Evolutionary conservation across 2,888 invertebrate species (phyloP).

Genomic region (Piscicola geometra): DNA sequence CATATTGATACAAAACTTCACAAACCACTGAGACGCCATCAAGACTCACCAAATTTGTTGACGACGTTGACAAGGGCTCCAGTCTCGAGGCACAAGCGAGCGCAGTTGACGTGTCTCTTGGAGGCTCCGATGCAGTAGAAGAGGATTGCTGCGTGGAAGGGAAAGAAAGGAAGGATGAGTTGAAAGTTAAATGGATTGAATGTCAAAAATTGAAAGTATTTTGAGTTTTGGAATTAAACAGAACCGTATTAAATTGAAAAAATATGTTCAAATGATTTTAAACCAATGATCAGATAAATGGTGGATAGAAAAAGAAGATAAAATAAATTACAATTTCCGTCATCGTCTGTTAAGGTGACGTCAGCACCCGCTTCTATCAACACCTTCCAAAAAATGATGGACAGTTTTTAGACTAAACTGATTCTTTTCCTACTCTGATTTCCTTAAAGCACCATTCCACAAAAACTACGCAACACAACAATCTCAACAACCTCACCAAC

Average conservation of each 20-base stretch:
- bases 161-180: not conserved
- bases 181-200: too few relatives aligned
- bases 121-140: constrained; percentile 54
- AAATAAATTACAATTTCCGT: not conserved
- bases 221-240: too few relatives aligned
- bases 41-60: constrained; percentile 44
- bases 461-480: not conserved
- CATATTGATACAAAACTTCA: not conserved
- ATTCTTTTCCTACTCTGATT: too few relatives aligned
- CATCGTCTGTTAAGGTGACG: not conserved
- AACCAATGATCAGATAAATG: too few relatives aligned
- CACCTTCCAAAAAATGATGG: not conserved
- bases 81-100: constrained; percentile 51
- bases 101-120: constrained; percentile 53
- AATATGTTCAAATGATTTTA: too few relatives aligned
- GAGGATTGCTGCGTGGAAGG: constrained; percentile 48
- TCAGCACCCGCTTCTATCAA: not conserved
- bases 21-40: not conserved
- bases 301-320: too few relatives aligned
- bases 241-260: too few relatives aligned
- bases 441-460: too few relatives aligned
- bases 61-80: constrained; percentile 55
- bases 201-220: too few relatives aligned
- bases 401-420: too few relatives aligned
- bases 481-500: too few relatives aligned